Evolutionary conservation across 1,140 invertebrate species (phyloP).

Genomic region (Episyrphus balteatus): DNA sequence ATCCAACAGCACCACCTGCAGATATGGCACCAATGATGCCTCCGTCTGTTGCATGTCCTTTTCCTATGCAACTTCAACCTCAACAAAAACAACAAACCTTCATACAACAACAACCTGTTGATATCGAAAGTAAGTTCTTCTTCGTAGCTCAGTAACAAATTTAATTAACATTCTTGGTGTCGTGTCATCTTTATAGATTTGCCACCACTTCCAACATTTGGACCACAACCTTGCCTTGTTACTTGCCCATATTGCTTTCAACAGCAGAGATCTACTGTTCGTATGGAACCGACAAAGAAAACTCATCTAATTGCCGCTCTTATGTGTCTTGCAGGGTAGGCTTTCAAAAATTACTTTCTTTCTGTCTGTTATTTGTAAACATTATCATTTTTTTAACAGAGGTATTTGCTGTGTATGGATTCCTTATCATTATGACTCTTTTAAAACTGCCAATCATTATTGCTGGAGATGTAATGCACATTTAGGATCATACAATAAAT

Average conservation of each 20-base stretch:
- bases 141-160: not conserved
- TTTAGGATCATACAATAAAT: conserved; percentile 44
- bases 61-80: too few relatives aligned
- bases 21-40: too few relatives aligned
- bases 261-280: conserved; percentile 34
- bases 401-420: conserved; percentile 48
- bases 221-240: conserved; percentile 13
- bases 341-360: not conserved
- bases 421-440: conserved; percentile 54
- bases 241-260: conserved; percentile 41
- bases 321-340: conserved; percentile 46
- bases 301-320: conserved; percentile 47
- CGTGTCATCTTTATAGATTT: not conserved
- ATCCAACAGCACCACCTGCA: too few relatives aligned
- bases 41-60: too few relatives aligned
- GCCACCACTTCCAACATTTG: not conserved
- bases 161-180: not conserved
- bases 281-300: conserved; percentile 38
- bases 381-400: conserved; percentile 25
- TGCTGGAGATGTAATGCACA: conserved; percentile 53
- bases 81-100: too few relatives aligned
- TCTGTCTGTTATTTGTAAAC: not conserved
- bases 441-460: conserved; percentile 50
- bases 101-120: too few relatives aligned
- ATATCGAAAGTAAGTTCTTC: not conserved